These are phyloP conservation scores for Thaumetopoea pityocampa DNA, from an alignment of 1,140 invertebrate genomes.

Conservation along the genomic window DNA sequence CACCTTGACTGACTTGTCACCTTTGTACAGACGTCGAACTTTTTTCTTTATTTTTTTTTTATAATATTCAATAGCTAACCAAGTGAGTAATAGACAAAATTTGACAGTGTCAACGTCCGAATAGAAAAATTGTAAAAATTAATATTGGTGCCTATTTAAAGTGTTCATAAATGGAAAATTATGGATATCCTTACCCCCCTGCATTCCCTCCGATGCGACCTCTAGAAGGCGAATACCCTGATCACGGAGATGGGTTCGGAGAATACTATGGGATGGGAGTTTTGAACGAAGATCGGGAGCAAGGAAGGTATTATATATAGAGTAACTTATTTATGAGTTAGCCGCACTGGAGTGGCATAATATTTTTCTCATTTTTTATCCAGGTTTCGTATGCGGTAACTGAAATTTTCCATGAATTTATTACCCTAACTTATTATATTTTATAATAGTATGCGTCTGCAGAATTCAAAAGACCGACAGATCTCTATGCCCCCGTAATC, in stretches of 20 bases:
- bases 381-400: too few relatives aligned
- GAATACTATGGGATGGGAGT: conserved; percentile 47
- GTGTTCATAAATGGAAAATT: conserved; percentile 37
- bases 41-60: too few relatives aligned
- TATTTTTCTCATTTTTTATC: too few relatives aligned
- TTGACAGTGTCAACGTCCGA: conserved; percentile 32
- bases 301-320: conserved; percentile 25
- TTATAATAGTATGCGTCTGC: too few relatives aligned
- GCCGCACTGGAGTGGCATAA: too few relatives aligned
- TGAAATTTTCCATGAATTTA: too few relatives aligned
- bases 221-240: conserved; percentile 36
- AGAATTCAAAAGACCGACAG: too few relatives aligned
- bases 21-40: too few relatives aligned
- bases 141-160: conserved; percentile 3
- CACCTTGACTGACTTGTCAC: too few relatives aligned
- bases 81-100: conserved; percentile 33
- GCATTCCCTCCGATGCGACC: conserved; percentile 30
- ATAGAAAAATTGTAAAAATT: conserved; percentile 24
- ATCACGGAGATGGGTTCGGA: conserved; percentile 54
- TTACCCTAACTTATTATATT: too few relatives aligned
- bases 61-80: too few relatives aligned
- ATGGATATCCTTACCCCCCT: conserved; percentile 39
- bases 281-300: conserved; percentile 29
- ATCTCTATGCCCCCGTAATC: too few relatives aligned
- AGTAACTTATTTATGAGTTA: neutral